phyloP scores from a whole-genome alignment of 2,113 vertebrate species.

The Ascaphus truei region DNA sequence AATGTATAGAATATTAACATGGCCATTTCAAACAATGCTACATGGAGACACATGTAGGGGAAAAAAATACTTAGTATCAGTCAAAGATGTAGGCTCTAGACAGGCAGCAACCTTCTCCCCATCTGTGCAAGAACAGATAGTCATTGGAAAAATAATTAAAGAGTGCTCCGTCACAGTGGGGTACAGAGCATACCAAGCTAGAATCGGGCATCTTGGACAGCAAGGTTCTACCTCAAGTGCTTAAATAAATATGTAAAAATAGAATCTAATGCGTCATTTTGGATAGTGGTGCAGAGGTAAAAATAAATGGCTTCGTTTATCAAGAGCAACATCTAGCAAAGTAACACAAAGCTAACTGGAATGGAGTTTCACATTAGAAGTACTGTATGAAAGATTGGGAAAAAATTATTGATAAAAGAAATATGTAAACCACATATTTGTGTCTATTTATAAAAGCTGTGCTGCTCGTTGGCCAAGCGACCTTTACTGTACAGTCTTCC shows the following conservation, averaged over 20 bases:
- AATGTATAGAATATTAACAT: slow-evolving; percentile 64
- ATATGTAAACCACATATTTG: too few relatives aligned
- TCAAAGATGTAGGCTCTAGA: slow-evolving; percentile 66
- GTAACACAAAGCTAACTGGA: too few relatives aligned
- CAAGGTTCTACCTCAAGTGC: slow-evolving; percentile 63
- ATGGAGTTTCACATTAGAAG: too few relatives aligned
- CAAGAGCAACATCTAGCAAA: too few relatives aligned
- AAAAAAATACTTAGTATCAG: slow-evolving; percentile 51
- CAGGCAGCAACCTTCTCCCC: slow-evolving; percentile 63
- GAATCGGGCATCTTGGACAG: slow-evolving; percentile 63
- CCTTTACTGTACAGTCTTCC: too few relatives aligned
- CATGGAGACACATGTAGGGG: slow-evolving; percentile 72
- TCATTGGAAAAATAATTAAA: slow-evolving; percentile 47
- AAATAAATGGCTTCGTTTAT: too few relatives aligned
- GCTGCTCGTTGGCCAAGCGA: too few relatives aligned
- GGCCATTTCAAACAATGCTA: slow-evolving; percentile 90
- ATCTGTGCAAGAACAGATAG: slow-evolving; percentile 73
- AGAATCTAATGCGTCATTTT: too few relatives aligned
- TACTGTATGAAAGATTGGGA: too few relatives aligned
- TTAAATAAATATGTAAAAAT: neutral
- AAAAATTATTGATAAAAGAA: too few relatives aligned
- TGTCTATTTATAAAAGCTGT: too few relatives aligned
- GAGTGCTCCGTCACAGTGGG: slow-evolving; percentile 78
- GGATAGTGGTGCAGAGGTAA: too few relatives aligned
- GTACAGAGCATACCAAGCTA: slow-evolving; percentile 59